Conservation (phyloP, 2,797 vertebrate species). For the Catharus ustulatus region DNA sequence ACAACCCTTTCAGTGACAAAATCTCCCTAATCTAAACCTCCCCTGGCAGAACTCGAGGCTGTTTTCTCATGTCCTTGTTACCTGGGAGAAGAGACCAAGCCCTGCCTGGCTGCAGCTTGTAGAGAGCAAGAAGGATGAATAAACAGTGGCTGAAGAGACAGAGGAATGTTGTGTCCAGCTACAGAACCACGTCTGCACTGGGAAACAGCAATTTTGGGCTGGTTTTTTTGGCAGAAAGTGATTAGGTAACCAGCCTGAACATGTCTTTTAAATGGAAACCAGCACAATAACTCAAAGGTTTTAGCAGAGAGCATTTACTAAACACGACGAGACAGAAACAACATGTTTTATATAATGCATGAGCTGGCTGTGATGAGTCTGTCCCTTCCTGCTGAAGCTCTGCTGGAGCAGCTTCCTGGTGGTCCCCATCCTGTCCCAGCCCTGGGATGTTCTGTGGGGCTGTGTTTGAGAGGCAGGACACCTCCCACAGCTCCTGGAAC, state of each 20-base stretch:
- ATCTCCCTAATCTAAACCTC: neutral
- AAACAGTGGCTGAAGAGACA: neutral
- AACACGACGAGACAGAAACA: slow-evolving; percentile 10
- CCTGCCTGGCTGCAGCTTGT: neutral
- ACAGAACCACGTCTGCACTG: neutral
- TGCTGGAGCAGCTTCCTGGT: fast-evolving
- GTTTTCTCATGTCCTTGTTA: neutral
- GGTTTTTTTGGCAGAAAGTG: neutral
- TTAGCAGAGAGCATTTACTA: neutral
- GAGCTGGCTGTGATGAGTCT: neutral
- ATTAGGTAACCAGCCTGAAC: neutral
- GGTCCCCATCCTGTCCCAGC: fast-evolving
- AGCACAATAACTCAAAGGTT: neutral
- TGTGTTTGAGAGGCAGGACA: neutral
- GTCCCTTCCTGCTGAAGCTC: neutral
- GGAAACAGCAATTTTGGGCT: neutral
- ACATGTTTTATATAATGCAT: neutral
- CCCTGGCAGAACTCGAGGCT: neutral
- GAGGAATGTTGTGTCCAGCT: neutral
- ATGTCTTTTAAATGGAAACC: slow-evolving; percentile 1
- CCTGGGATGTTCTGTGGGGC: neutral
- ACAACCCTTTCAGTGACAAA: neutral
- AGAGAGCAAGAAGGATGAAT: neutral
- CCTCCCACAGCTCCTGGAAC: neutral
- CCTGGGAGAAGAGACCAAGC: neutral